phyloP scores from a whole-genome alignment of 2,888 invertebrate genomes.

The Bursaphelenchus okinawaensis region DNA sequence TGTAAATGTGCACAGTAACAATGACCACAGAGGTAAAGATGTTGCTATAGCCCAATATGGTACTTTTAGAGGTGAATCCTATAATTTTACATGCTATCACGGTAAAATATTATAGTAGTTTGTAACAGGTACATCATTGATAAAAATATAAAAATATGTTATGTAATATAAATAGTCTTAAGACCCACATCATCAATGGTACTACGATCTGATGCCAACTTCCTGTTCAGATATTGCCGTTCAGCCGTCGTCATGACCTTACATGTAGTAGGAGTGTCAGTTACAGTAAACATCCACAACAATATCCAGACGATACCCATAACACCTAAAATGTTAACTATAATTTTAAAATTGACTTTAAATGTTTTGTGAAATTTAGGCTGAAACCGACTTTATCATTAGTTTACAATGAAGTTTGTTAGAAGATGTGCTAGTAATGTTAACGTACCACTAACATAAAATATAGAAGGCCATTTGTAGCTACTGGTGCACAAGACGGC shows the following conservation, averaged over 20 bases:
- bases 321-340: slow-evolving; percentile 11
- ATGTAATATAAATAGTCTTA: no score
- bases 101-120: no score
- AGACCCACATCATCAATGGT: not conserved
- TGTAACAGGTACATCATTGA: no score
- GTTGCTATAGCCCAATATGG: slow-evolving; percentile 25
- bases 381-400: not conserved
- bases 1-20: slow-evolving; percentile 34
- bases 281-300: slow-evolving; percentile 35
- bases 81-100: no score
- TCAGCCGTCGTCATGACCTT: slow-evolving; percentile 36
- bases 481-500: slow-evolving; percentile 38
- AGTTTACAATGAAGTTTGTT: not conserved
- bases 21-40: slow-evolving; percentile 23
- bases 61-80: not conserved
- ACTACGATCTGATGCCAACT: not conserved
- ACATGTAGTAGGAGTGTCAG: slow-evolving; percentile 39
- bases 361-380: no score
- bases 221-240: slow-evolving; percentile 27
- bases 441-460: slow-evolving; percentile 35
- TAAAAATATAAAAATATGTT: no score
- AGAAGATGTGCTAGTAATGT: not conserved
- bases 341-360: slow-evolving; percentile 7
- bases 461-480: slow-evolving; percentile 38
- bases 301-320: slow-evolving; percentile 38